These are phyloP conservation scores for Ennomos erosarius DNA, from an alignment of 2,888 invertebrate genomes.

Conservation along the genomic window DNA sequence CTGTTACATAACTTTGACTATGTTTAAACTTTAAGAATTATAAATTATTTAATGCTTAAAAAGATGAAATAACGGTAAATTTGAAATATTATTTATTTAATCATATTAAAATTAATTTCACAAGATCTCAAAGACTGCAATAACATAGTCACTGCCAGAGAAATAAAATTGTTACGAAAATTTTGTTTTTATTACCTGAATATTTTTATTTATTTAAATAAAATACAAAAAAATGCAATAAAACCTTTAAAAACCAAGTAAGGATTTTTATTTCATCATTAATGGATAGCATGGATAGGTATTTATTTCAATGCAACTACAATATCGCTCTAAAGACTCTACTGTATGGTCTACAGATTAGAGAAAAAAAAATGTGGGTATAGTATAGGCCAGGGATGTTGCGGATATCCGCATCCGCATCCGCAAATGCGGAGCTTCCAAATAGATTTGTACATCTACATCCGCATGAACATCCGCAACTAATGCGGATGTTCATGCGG, in stretches of 20 bases:
- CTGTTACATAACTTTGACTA: conserved; percentile 70
- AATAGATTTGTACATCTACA: too few species aligned
- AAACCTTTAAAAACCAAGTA: conserved; percentile 59
- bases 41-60: conserved; percentile 27
- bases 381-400: too few species aligned
- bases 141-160: conserved; percentile 81
- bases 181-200: conserved; percentile 73
- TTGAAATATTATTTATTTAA: conserved; percentile 28
- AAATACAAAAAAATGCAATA: conserved; percentile 68
- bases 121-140: conserved; percentile 53
- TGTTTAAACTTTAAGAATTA: conserved; percentile 59
- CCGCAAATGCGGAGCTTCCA: too few species aligned
- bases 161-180: conserved; percentile 69
- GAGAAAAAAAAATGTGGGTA: too few species aligned
- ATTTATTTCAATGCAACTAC: too few species aligned
- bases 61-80: conserved; percentile 46
- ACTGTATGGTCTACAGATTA: too few species aligned
- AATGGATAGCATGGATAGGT: too few species aligned
- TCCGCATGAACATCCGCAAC: too few species aligned
- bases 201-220: conserved; percentile 78
- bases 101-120: conserved; percentile 44
- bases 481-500: too few species aligned
- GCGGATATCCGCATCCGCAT: too few species aligned
- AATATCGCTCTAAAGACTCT: too few species aligned
- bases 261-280: conserved; percentile 37